A percentile compares a stretch with the other conserved stretches of the same genome.
phyloP scores from a whole-genome alignment of 2,113 vertebrate species.

The Odocoileus virginianus region DNA sequence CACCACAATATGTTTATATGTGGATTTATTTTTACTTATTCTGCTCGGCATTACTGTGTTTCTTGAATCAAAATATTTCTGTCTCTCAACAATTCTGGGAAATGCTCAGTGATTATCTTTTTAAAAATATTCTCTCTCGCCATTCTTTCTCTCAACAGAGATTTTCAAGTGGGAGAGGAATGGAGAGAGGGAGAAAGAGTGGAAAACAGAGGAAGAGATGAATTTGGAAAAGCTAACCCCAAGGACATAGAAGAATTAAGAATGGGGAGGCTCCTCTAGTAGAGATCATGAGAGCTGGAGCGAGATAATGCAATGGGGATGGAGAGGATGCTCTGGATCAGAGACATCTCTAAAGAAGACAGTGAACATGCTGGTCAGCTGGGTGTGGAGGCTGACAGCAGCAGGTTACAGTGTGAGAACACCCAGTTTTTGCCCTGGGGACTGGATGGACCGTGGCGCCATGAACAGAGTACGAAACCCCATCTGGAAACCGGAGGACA shows the following conservation, averaged over 20 bases:
- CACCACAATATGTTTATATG: not conserved
- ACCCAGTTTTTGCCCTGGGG: not conserved
- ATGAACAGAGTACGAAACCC: not conserved
- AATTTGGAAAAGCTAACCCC: not conserved
- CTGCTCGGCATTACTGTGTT: not conserved
- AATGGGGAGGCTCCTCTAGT: not conserved
- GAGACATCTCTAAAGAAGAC: not conserved
- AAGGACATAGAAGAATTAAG: not conserved
- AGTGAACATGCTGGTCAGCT: not conserved
- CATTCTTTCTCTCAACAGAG: not conserved
- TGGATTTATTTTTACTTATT: not conserved
- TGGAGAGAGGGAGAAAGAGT: not conserved
- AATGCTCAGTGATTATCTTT: not conserved
- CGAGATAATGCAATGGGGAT: not conserved
- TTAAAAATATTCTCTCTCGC: not conserved
- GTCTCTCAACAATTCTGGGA: not conserved
- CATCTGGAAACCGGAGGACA: not conserved
- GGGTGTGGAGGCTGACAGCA: not conserved
- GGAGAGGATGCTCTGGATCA: not conserved
- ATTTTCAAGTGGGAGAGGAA: not conserved
- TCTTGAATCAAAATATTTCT: constrained; percentile 13
- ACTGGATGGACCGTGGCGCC: not conserved
- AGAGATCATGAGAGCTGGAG: not conserved
- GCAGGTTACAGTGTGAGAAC: not conserved
- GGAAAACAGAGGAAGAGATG: not conserved